Conservation (phyloP, 1,140 invertebrate genomes). For the Hesperophylax magnus region DNA sequence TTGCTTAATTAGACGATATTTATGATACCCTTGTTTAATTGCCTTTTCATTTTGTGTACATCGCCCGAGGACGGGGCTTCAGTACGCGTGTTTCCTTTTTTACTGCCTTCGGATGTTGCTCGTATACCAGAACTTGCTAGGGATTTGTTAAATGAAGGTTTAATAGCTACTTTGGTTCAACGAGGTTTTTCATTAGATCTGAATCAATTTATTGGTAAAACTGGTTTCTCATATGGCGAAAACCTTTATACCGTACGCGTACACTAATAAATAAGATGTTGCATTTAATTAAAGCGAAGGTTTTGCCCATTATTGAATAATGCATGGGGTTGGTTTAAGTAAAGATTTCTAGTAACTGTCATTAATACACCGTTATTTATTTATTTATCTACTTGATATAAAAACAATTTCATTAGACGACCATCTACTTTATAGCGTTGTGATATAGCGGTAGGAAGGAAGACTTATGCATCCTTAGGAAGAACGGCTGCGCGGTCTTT, state of each 20-base stretch:
- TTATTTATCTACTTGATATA: too few relatives aligned
- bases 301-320: too few relatives aligned
- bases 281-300: too few relatives aligned
- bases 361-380: too few relatives aligned
- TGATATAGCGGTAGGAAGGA: too few relatives aligned
- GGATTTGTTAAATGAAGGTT: slow-evolving; percentile 30
- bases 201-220: slow-evolving; percentile 28
- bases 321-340: too few relatives aligned
- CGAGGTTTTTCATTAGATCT: slow-evolving; percentile 29
- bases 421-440: too few relatives aligned
- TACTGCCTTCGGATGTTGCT: slow-evolving; percentile 28
- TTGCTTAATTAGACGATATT: slow-evolving; percentile 57
- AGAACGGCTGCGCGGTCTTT: too few relatives aligned
- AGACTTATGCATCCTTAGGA: too few relatives aligned
- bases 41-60: slow-evolving; percentile 54
- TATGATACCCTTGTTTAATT: slow-evolving; percentile 54
- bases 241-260: neutral
- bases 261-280: neutral
- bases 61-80: slow-evolving; percentile 37
- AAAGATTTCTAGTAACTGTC: too few relatives aligned
- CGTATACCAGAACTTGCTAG: neutral
- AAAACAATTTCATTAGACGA: too few relatives aligned
- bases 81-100: slow-evolving; percentile 33
- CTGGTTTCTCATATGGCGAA: neutral
- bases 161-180: slow-evolving; percentile 32